Evolutionary conservation across 2,113 vertebrate genomes (phyloP), one percentile per base, ranked within the genome.

Genomic region (Orycteropus afer): DNA sequence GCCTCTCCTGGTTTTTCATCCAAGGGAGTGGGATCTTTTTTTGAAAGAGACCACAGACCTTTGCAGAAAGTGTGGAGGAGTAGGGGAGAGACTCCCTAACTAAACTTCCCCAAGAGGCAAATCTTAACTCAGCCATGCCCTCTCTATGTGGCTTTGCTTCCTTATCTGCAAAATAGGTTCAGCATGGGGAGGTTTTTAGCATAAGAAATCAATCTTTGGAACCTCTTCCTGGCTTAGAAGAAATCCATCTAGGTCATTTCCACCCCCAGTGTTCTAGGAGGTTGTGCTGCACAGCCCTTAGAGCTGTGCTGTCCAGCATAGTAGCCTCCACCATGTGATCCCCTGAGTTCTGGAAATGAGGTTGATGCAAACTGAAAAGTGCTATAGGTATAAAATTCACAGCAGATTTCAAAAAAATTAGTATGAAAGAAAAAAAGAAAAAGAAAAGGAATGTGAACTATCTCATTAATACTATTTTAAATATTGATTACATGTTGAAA

Each of bases 281-380:
- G 18, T 5, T 2, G n/a, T 4, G 6, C 7, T 37, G 25, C 61
- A 8, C 13, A 12, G 61, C n/a, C 83, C 42, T 8, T 17, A 9
- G 42, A 55, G 42, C 53, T 59, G 13, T 8, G 22, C 32, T 7
- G 11, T 11, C 14, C 20, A 17, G 37, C 59, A n/a, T 0, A 5
- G 27, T 34, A 22, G 34, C 7, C n/a, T 5, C 40, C 51, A 11
- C 2, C 3, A 0, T 3, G 59, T 15, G n/a, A 45, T 34, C 12
- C n/a, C 25, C 81, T 12, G 6, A 34, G 34, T 51, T 4, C 63
- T 8, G 11, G 3, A 34, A 7, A 47, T 0, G 34, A 6, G 49
- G 4, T 17, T 0, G 11, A 29, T 55, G 29, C 12, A 23, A 18
- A 14, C 0, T 3, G 78, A 53, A 37, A 1, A 0, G 0, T 1